Evolutionary conservation across 35 echinoderm and acorn worm genomes (phyloP).

Genomic region (Heliocidaris erythrogramma): DNA sequence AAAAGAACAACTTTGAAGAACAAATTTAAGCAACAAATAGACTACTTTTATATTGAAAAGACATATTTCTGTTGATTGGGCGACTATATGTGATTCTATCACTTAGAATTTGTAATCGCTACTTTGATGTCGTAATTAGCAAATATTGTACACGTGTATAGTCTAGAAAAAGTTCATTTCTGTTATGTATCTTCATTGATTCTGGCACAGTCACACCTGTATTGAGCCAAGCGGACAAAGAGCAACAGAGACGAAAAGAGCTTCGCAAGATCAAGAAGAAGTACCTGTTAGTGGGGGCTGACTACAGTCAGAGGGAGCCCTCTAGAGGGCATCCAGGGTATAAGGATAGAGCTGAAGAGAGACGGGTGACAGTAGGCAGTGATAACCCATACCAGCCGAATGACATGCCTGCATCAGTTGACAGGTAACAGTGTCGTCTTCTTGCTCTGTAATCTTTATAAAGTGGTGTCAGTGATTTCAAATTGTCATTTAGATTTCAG

Average conservation of each 20-base stretch:
- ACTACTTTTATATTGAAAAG: too few relatives aligned
- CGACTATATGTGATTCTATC: too few relatives aligned
- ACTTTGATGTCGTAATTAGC: neutral
- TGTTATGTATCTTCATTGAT: neutral
- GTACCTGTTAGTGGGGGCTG: constrained; percentile 63
- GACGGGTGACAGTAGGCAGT: constrained; percentile 78
- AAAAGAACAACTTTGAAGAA: neutral
- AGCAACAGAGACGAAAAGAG: constrained; percentile 73
- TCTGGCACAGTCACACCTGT: neutral
- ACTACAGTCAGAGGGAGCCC: constrained; percentile 58
- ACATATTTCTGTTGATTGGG: too few relatives aligned
- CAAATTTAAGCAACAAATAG: neutral
- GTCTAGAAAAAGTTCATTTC: neutral
- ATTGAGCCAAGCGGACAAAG: constrained; percentile 65
- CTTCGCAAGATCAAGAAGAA: constrained; percentile 95
- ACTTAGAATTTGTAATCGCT: too few relatives aligned
- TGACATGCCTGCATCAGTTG: constrained; percentile 84
- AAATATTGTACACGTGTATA: neutral
- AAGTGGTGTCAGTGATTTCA: neutral
- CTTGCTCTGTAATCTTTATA: too few relatives aligned
- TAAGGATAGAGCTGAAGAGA: constrained; percentile 76
- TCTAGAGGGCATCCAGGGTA: constrained; percentile 59
- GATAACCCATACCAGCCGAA: constrained; percentile 91
- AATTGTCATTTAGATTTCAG: neutral
- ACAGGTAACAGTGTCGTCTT: constrained; percentile 58